phyloP scores from a whole-genome alignment of 2,113 vertebrate species.

The Leptocoma aspasia region DNA sequence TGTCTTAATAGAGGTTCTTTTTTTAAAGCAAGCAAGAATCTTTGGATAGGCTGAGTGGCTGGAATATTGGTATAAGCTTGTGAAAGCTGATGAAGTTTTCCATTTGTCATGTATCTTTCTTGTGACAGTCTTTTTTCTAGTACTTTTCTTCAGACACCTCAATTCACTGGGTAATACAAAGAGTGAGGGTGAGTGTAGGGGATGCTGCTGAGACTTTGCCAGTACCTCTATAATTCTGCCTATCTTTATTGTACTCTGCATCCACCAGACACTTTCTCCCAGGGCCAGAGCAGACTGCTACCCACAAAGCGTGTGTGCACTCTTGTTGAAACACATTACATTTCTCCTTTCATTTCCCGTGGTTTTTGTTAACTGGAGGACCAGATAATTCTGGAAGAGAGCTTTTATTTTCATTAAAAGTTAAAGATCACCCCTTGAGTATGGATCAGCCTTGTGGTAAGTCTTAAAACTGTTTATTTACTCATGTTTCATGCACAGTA shows the following conservation, averaged over 20 bases:
- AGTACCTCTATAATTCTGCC: background rate
- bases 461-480: slow-evolving; percentile 31
- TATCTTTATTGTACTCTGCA: background rate
- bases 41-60: background rate
- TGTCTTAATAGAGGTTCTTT: background rate
- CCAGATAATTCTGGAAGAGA: background rate
- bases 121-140: background rate
- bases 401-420: background rate
- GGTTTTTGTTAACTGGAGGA: background rate
- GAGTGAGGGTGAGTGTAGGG: background rate
- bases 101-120: background rate
- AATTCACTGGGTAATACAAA: background rate
- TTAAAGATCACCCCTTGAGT: background rate
- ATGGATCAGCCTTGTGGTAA: background rate
- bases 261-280: background rate
- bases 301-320: background rate
- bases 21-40: background rate
- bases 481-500: background rate
- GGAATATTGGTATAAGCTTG: background rate
- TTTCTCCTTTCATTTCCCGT: background rate
- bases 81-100: background rate
- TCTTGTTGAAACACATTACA: background rate
- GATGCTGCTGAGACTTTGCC: background rate
- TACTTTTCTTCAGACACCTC: background rate
- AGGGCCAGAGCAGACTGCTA: background rate